Evolutionary conservation across 2,797 vertebrate genomes (phyloP), one percentile per base, ranked within the genome.

Genomic region (Leptatherina wallacei): DNA sequence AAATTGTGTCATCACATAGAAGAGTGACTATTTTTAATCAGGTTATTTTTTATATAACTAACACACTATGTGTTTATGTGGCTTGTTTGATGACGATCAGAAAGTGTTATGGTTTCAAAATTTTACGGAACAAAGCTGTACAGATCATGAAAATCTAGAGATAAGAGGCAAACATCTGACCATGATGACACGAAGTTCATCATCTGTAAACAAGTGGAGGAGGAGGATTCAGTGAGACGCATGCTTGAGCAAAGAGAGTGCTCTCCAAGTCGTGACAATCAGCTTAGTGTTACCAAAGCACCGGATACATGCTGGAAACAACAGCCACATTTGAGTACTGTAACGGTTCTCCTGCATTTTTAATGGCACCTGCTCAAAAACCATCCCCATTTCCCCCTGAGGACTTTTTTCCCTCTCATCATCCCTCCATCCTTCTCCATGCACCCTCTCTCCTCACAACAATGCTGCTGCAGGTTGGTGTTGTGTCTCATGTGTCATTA

Each of bases 271-370:
- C 18, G 63, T 75, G 85, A 90, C 91, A 90, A 87, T 75, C 82
- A 88, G 86, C 90, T 92, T 85, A 92, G 85, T 92, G 92, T 92
- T 90, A 90, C 89, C 91, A 68, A 88, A 93, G 88, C 91, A 91
- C 86, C 78, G 69, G 89, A 93, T 86, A 91, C 91, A 92, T 44
- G 81, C 85, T 87, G 89, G 91, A 88, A 89, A 92, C 94, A 93
- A 91, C 84, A 77, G 84, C 55, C 82, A 84, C 89, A 79, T 86
- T 85, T 84, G 88, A 92, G 88, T 72, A 78, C 88, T 81, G 85
- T 75, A 87, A 91, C 85, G 56, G 77, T 16, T 32, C 79, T 89
- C 55, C 63, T 95, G 83, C 87, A 95, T 90, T 85, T 89, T 94
- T 95, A 80, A 94, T 90, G 78, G 18, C 0, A 60, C 38, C 60